Conservation (phyloP, 2,888 invertebrate species). For the Xestobium rufovillosum region DNA sequence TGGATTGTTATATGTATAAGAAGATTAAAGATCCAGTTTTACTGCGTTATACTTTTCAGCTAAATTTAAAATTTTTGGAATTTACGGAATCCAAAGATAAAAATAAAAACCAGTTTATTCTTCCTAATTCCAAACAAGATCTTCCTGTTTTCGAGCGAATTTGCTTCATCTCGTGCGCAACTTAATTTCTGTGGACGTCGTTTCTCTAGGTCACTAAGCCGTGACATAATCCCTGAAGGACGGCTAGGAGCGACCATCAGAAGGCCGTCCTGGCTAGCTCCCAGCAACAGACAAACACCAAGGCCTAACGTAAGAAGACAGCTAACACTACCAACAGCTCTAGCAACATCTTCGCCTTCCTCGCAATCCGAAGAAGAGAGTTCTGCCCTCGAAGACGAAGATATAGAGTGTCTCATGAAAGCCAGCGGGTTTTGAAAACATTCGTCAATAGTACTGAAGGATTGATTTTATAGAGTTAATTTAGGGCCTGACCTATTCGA, state of each 20-base stretch:
- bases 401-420: slow-evolving; percentile 39
- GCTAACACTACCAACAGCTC: slow-evolving; percentile 53
- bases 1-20: too few species aligned
- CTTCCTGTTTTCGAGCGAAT: too few species aligned
- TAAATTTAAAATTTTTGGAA: too few species aligned
- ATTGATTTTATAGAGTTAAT: neutral
- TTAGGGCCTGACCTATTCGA: too few species aligned
- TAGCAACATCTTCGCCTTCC: slow-evolving; percentile 54
- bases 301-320: slow-evolving; percentile 55
- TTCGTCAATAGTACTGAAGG: too few species aligned
- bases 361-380: slow-evolving; percentile 40
- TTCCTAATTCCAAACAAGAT: too few species aligned
- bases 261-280: slow-evolving; percentile 39
- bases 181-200: too few species aligned
- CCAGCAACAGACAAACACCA: slow-evolving; percentile 38
- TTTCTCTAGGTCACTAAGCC: slow-evolving; percentile 47
- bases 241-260: slow-evolving; percentile 29
- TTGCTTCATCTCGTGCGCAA: too few species aligned
- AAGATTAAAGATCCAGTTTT: too few species aligned
- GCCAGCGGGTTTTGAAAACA: slow-evolving; percentile 33
- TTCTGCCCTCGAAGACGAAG: slow-evolving; percentile 42
- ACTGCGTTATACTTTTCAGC: too few species aligned
- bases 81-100: too few species aligned
- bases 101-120: too few species aligned
- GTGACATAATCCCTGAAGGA: slow-evolving; percentile 68